Evolutionary conservation across 2,113 vertebrate genomes (phyloP), one percentile per base, ranked within the genome.

Genomic region (Myiagra hebetior): DNA sequence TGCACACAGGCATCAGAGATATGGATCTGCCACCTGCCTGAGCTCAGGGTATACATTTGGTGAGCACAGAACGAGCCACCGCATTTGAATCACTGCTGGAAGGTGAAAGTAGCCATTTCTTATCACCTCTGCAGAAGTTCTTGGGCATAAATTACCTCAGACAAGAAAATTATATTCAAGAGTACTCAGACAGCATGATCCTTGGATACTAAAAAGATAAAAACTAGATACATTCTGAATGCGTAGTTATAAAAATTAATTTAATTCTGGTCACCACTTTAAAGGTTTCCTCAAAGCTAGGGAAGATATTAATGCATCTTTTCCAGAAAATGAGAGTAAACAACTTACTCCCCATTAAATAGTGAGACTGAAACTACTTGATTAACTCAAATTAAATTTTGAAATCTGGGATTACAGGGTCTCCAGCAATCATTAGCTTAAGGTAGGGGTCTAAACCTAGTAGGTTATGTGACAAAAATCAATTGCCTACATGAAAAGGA

Each of bases 11-110:
- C 64, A n/a, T 60, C 33, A 81, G 24, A 53, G 39, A 69, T 52
- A 33, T 22, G 8, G 26, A 80, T 73, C 23, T 0, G 1, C 20
- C 0, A 0, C 20, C 33, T 0, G 0, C 15, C 22, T 80, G 46
- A 69, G 5, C 24, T 60, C 37, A 76, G 52, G 16, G 10, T 65
- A n/a, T 35, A 27, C 7, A 20, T 60, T 60, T 79, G 59, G 22
- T 42, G 37, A 90, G 42, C 42, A 46, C 0, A 63, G 62, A 59
- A n/a, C 5, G 47, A 93, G n/a, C 14, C 1, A 6, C 23, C 20
- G 15, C n/a, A 62, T 94, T 80, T 84, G 37, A 85, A 55, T 84
- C 42, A 62, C 27, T 67, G 35, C 59, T 75, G 52, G 41, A 92
- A 68, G 42, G 55, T 17, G 11, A 86, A 37, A 89, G 42, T 24